Evolutionary conservation across 2,113 vertebrate genomes (phyloP), one percentile per base, ranked within the genome.

Genomic region (Aspiorhynchus laticeps): DNA sequence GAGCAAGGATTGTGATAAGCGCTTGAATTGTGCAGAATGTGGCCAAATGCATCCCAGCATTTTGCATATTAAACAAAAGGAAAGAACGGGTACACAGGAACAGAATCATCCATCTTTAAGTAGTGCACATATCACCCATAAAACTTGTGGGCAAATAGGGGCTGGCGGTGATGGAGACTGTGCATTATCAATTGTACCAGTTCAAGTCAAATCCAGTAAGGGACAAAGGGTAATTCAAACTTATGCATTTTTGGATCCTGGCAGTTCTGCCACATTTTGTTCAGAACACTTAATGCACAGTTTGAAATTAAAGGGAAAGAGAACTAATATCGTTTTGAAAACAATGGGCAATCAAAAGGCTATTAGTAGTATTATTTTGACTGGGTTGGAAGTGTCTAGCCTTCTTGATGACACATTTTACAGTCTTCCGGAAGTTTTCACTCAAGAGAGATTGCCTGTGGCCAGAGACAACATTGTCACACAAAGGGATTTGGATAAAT

Each of bases 71-170:
- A 8, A 69, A 36, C 65, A 83, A 69, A 46, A 5, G 17, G 19
- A 79, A 26, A 79, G 36, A 84, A 12, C 8, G 26, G 4, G n/a
- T 4, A 61, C 21, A 11, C 73, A 75, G 12, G 38, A 43, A 6
- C 21, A 43, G 48, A 76, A 26, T 14, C 5, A 2, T 15, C 12
- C 14, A 65, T 53, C 8, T 19, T 11, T 56, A 51, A 48, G 9
- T 11, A 83, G 78, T 38, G 14, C 24, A 14, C 36, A 75, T 15
- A 80, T 88, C 41, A 0, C 21, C 11, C 24, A 31, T 31, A 53
- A 86, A 82, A 36, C 59, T 5, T 80, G 84, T 88, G 84, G 78
- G 19, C 79, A 53, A 63, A 86, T 24, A 24, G 79, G 84, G 87
- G 83, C 83, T 41, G 7, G 83, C 11, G 33, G 7, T 4, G 48